phyloP scores from a whole-genome alignment of 2,113 vertebrate genomes.

The Datnioides undecimradiatus region DNA sequence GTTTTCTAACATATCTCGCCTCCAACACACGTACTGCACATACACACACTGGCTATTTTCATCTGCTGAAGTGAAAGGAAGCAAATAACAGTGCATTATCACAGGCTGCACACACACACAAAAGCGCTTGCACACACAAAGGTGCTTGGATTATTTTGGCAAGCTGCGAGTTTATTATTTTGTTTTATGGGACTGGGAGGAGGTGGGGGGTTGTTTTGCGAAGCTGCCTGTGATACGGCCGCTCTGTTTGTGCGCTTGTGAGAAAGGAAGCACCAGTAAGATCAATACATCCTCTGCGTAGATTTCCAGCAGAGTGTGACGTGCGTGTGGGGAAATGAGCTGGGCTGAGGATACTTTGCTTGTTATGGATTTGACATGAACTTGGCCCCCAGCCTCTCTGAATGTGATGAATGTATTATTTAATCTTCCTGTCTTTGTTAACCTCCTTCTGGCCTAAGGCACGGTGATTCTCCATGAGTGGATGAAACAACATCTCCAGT shows the following conservation, averaged over 20 bases:
- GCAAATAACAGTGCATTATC: constrained; percentile 66
- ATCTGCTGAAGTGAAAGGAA: constrained; percentile 69
- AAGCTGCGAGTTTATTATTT: constrained; percentile 84
- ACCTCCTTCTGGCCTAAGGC: constrained; percentile 87
- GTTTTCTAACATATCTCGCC: constrained; percentile 1
- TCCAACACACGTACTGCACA: constrained; percentile 27
- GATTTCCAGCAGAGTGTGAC: constrained; percentile 94
- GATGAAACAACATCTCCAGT: constrained; percentile 89
- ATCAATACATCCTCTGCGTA: constrained; percentile 96
- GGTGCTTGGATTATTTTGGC: constrained; percentile 80
- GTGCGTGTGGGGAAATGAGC: constrained; percentile 91
- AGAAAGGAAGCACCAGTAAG: constrained; percentile 97
- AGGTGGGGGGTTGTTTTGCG: constrained; percentile 72
- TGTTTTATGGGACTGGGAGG: constrained; percentile 82
- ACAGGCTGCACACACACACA: constrained; percentile 65
- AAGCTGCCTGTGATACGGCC: constrained; percentile 69
- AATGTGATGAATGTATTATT: constrained; percentile 98
- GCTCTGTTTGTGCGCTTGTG: constrained; percentile 90
- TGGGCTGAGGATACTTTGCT: constrained; percentile 91
- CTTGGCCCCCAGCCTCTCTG: constrained; percentile 90
- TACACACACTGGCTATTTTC: constrained; percentile 65
- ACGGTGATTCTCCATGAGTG: constrained; percentile 80
- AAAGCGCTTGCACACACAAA: constrained; percentile 69
- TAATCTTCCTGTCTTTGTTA: constrained; percentile 99
- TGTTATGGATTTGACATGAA: constrained; percentile 97